Evolutionary conservation across 2,888 invertebrate genomes (phyloP).

Genomic region (Psylliodes chrysocephalus): DNA sequence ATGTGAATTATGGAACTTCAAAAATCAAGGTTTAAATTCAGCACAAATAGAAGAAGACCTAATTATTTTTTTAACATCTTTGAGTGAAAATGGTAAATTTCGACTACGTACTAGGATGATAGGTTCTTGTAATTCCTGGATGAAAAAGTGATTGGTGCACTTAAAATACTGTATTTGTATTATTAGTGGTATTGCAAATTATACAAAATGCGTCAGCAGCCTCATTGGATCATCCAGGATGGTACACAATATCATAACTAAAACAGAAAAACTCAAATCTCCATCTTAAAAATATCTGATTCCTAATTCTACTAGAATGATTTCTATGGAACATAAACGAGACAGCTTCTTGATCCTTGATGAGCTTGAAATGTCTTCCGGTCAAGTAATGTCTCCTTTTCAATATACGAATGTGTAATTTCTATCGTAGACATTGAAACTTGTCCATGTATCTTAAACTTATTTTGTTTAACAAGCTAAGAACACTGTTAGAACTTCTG

Average conservation of each 20-base stretch:
- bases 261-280: conserved; percentile 14
- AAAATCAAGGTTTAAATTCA: conserved; percentile 18
- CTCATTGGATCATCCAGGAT: conserved; percentile 7
- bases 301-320: conserved; percentile 1
- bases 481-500: too few relatives aligned
- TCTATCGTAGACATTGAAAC: background rate
- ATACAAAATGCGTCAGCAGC: too few relatives aligned
- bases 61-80: conserved; percentile 6
- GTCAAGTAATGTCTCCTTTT: conserved; percentile 26
- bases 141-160: conserved; percentile 7
- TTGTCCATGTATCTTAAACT: background rate
- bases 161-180: too few relatives aligned
- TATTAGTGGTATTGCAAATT: too few relatives aligned
- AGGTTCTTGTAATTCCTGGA: conserved; percentile 19
- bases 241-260: conserved; percentile 15
- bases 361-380: conserved; percentile 13
- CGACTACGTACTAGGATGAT: conserved; percentile 1
- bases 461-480: too few relatives aligned
- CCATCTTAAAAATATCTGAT: conserved; percentile 13
- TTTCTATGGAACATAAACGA: conserved; percentile 17
- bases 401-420: conserved; percentile 10
- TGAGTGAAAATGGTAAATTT: conserved; percentile 14
- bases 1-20: too few relatives aligned
- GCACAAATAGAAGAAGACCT: conserved; percentile 13
- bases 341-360: conserved; percentile 15